Base-by-base conservation (phyloP, 2,113 vertebrate species). In the Nibea coibor region DNA sequence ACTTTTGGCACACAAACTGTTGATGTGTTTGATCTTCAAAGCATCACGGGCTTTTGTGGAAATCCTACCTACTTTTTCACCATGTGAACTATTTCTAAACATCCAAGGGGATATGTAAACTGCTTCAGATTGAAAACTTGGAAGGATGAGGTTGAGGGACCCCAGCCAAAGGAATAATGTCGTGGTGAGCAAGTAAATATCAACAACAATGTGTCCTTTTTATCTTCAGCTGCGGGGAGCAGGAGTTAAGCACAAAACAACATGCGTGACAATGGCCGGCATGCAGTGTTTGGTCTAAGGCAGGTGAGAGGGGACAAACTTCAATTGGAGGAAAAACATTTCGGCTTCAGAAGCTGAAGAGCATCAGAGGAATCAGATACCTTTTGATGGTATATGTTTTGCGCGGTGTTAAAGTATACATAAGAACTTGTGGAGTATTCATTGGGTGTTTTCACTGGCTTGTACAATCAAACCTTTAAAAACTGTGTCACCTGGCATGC, bases 131-230 rank as follows among this genome's bases (percentile, higher is more conserved):
- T n/a, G 17, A 76, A 79, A 68, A 72, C 51, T 58, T 72, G 66
- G 50, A 78, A 70, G n/a, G 5, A 68, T 83, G n/a, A 4, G 22
- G 45, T 66, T 78, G 39, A 72, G 24, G 51, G 74, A 24, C 71
- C 0, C 0, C 39, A 76, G 75, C 69, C 83, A 86, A 82, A 73
- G n/a, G 7, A 70, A 76, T 65, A 64, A 58, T 78, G 63, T 63
- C 63, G 1, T 73, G 72, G 74, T 74, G 84, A 72, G 75, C 12
- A 42, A 76, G 74, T 75, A 72, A 75, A 90, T 82, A 87, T 83
- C 43, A 57, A 80, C 59, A 72, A 87, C 89, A 87, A 87, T 74
- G 81, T 48, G 62, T 45, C 42, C 57, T 84, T 89, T 39, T 89
- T 19, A 87, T 87, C 31, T 72, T 56, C 15, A 62, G 50, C 61